Evolutionary conservation across 2,797 vertebrate genomes (phyloP).

Genomic region (Anguilla obscura): DNA sequence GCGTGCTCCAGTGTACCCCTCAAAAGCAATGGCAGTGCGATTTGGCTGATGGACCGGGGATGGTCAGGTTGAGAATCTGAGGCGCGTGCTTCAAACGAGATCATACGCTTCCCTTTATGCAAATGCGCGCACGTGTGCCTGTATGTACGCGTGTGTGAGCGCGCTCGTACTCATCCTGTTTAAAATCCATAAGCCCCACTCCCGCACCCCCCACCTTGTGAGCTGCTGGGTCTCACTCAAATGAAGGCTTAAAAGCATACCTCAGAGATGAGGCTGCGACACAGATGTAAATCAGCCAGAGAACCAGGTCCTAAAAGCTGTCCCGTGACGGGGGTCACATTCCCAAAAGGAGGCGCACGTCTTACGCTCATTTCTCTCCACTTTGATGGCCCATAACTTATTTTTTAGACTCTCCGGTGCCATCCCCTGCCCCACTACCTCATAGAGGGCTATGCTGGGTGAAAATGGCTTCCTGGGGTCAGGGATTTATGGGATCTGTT

Average conservation of each 20-base stretch:
- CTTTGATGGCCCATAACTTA: background rate
- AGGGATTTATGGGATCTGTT: background rate
- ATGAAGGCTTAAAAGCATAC: slow-evolving; percentile 9
- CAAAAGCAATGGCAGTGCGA: background rate
- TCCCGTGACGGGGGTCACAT: background rate
- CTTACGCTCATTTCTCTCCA: background rate
- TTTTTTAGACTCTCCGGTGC: background rate
- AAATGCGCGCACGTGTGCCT: background rate
- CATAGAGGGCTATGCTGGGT: background rate
- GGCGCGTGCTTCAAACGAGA: background rate
- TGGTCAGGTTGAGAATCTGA: background rate
- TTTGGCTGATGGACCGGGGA: background rate
- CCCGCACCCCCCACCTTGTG: background rate
- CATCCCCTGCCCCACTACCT: background rate
- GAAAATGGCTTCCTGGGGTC: background rate
- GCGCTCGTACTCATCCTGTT: background rate
- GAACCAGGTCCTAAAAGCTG: background rate
- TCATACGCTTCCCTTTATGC: background rate
- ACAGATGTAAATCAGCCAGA: background rate
- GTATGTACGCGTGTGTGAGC: background rate
- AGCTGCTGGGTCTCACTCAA: background rate
- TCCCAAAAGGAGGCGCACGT: background rate
- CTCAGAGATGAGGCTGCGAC: background rate
- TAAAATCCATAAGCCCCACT: background rate
- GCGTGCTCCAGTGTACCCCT: background rate